These are phyloP conservation scores for Brachynemurus nebulosus DNA, from an alignment of 2,888 invertebrate species.

Conservation along the genomic window DNA sequence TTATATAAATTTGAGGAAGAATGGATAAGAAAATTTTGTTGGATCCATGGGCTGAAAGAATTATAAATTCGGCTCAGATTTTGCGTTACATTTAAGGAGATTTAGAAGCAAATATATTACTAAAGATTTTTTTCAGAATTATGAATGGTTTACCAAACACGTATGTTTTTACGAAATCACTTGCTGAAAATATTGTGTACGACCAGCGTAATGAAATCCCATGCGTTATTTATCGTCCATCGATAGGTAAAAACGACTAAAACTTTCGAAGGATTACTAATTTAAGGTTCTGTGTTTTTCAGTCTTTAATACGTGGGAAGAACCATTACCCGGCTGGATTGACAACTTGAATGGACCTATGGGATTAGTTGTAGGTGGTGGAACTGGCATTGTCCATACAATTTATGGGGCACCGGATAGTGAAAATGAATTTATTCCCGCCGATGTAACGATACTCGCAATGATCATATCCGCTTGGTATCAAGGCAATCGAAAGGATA, in stretches of 20 bases:
- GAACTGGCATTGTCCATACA: background rate
- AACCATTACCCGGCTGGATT: background rate
- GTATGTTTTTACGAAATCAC: background rate
- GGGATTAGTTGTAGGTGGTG: background rate
- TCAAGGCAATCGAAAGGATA: background rate
- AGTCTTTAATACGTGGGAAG: too few species aligned
- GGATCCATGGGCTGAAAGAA: too few species aligned
- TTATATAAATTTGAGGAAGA: too few species aligned
- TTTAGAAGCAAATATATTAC: too few species aligned
- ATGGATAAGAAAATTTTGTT: too few species aligned
- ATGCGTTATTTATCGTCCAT: background rate
- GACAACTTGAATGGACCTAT: background rate
- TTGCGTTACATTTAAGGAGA: too few species aligned
- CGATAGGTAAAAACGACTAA: too few species aligned
- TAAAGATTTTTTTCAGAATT: conserved; percentile 2
- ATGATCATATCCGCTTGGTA: background rate
- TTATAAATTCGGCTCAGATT: too few species aligned
- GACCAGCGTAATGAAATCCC: background rate
- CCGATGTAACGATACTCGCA: background rate
- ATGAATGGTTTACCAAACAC: background rate
- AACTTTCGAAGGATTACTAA: too few species aligned
- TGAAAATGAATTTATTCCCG: background rate
- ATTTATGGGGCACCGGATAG: background rate
- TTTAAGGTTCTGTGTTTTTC: too few species aligned
- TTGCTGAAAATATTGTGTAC: background rate